Percentiles rank a stretch among this genome's conserved stretches.
Evolutionary conservation across 2,113 vertebrate species (phyloP).

Genomic region (Neotragus moschatus): DNA sequence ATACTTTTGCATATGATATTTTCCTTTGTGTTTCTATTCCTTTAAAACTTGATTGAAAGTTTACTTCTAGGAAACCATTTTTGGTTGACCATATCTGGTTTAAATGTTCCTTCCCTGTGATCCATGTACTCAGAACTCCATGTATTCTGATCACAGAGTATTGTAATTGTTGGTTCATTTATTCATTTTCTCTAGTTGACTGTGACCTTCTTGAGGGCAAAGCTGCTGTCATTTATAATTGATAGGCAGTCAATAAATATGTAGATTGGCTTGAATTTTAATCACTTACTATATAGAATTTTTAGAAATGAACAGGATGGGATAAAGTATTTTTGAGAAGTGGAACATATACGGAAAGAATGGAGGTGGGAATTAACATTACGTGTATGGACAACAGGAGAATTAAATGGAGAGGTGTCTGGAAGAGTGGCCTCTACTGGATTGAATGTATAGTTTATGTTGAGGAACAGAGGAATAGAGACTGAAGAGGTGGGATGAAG

Average conservation of each 20-base stretch:
- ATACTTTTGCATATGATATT: neutral
- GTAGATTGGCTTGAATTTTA: neutral
- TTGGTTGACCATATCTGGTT: neutral
- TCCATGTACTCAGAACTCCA: neutral
- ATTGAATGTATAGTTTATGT: neutral
- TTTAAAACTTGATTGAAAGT: neutral
- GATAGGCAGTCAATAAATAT: neutral
- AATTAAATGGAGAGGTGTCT: neutral
- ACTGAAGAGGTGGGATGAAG: neutral
- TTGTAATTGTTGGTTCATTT: neutral
- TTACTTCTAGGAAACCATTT: neutral
- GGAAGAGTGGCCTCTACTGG: neutral
- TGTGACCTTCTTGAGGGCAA: neutral
- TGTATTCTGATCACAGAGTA: neutral
- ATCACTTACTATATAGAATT: neutral
- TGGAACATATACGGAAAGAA: neutral
- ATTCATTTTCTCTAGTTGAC: neutral
- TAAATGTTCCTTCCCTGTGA: neutral
- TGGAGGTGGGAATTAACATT: neutral
- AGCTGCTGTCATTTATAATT: neutral
- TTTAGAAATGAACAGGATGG: neutral
- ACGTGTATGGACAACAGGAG: neutral
- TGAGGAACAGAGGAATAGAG: neutral
- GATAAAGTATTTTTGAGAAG: neutral
- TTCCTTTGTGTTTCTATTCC: constrained; percentile 4